Base-by-base conservation (phyloP, 2,797 vertebrate species). In the Chrysolophus pictus region DNA sequence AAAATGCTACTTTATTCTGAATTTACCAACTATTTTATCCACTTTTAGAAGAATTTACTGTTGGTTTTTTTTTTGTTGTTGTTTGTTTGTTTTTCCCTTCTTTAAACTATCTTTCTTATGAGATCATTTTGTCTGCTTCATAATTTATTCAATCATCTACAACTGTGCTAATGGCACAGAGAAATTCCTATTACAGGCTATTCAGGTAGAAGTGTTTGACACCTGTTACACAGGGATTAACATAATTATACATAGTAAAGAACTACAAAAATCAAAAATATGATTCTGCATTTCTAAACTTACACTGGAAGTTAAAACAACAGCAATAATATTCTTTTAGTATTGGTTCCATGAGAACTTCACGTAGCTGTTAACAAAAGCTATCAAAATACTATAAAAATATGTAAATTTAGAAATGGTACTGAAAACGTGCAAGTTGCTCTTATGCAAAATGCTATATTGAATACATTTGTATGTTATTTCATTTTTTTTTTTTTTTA, bases 351-450 rank as follows among this genome's bases (percentile, higher is more conserved):
- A 2, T 29, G 55, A 74, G 10, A n/a, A 4, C 3, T 60, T 89
- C 37, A 39, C 8, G 42, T 22, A 74, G 33, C 12, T 68, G 6
- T 46, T 89, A 74, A 77, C 3, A 90, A 63, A 76, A 60, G 0
- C 13, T 87, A 31, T 19, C 24, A 88, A 77, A 84, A 87, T 55
- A n/a, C 15, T 79, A 47, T 39, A 67, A 76, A 84, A 82, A 70
- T 37, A 64, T 9, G 17, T 11, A 44, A 75, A 37, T 63, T 76
- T 73, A 29, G 39, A 93, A 58, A 21, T 17, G 4, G 28, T 19
- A 78, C 11, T 67, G 37, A 76, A 90, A 82, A 86, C 37, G 10
- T 71, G 28, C 90, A 63, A 3, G 1, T 42, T 91, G 7, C 8
- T 78, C 5, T 86, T 74, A 31, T 10, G 75, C 9, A 28, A 22